These are phyloP conservation scores for Apantesis nais DNA, from an alignment of 2,888 invertebrate species.

Conservation along the genomic window DNA sequence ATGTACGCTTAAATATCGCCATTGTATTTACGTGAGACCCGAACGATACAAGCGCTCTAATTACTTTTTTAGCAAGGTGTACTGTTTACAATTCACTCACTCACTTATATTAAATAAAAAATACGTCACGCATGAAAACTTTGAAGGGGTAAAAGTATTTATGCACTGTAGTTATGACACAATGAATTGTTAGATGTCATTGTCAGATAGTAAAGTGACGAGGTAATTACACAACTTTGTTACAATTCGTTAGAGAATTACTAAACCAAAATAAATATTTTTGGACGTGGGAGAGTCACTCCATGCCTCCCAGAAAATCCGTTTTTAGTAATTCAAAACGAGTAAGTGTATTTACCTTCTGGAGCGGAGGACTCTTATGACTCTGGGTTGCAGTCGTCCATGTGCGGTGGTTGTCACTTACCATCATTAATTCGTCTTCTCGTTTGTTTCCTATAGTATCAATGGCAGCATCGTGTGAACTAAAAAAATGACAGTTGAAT, in stretches of 20 bases:
- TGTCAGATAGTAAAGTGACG: constrained; percentile 9
- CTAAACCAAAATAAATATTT: not conserved
- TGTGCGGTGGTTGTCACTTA: no score
- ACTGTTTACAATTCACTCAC: constrained; percentile 20
- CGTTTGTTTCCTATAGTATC: no score
- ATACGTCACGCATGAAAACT: constrained; percentile 9
- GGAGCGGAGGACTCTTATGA: no score
- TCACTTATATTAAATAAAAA: constrained; percentile 22
- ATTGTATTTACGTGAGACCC: constrained; percentile 46
- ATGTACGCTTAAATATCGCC: constrained; percentile 66
- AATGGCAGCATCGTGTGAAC: no score
- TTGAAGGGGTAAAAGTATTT: constrained; percentile 12
- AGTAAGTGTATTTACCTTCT: no score
- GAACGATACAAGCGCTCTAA: constrained; percentile 39
- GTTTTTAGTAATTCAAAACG: no score
- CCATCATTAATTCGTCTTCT: no score
- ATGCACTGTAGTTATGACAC: constrained; percentile 2
- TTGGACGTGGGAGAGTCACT: not conserved
- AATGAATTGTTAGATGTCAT: constrained; percentile 11
- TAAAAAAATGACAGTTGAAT: no score
- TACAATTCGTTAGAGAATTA: not conserved
- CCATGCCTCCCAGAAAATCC: not conserved
- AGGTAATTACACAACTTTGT: constrained; percentile 2
- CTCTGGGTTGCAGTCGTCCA: no score
- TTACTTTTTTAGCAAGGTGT: constrained; percentile 32